Conservation (phyloP, 2,888 invertebrate genomes). For the Pandemis corylana region DNA sequence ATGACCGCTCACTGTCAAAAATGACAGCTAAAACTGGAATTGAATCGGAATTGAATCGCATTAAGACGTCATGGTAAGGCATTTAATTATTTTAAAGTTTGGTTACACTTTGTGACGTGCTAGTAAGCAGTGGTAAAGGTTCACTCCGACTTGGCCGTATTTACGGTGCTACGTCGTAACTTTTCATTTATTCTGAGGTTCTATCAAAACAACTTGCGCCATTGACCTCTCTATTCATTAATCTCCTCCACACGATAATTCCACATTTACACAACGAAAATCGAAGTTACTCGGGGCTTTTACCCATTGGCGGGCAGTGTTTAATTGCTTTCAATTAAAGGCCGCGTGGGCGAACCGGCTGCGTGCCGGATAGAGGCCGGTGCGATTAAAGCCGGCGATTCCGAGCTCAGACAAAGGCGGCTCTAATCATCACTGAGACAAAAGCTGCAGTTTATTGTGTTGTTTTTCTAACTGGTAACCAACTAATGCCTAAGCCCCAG, state of each 20-base stretch:
- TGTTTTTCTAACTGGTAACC: neutral
- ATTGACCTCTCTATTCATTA: neutral
- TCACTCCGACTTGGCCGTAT: too few relatives aligned
- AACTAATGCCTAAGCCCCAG: neutral
- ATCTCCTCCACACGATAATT: neutral
- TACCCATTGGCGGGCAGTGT: constrained; percentile 4
- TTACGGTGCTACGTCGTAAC: too few relatives aligned
- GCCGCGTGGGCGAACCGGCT: constrained; percentile 60
- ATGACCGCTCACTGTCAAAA: too few relatives aligned
- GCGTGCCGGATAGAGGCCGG: constrained; percentile 33
- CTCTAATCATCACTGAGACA: constrained; percentile 5
- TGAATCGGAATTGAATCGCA: too few relatives aligned
- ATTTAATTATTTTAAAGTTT: too few relatives aligned
- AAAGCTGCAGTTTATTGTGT: neutral
- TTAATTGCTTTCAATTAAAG: constrained; percentile 52
- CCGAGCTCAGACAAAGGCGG: neutral
- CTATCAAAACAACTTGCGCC: too few relatives aligned
- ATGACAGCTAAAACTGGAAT: too few relatives aligned
- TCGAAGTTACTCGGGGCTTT: constrained; percentile 3
- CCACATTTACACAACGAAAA: constrained; percentile 1
- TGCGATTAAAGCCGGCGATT: constrained; percentile 65
- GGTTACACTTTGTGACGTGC: too few relatives aligned
- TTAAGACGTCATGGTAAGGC: too few relatives aligned
- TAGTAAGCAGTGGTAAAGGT: too few relatives aligned
- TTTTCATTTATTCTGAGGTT: too few relatives aligned